These are phyloP conservation scores for Serranus cabrilla DNA, from an alignment of 2,797 vertebrate genomes.

Conservation along the genomic window DNA sequence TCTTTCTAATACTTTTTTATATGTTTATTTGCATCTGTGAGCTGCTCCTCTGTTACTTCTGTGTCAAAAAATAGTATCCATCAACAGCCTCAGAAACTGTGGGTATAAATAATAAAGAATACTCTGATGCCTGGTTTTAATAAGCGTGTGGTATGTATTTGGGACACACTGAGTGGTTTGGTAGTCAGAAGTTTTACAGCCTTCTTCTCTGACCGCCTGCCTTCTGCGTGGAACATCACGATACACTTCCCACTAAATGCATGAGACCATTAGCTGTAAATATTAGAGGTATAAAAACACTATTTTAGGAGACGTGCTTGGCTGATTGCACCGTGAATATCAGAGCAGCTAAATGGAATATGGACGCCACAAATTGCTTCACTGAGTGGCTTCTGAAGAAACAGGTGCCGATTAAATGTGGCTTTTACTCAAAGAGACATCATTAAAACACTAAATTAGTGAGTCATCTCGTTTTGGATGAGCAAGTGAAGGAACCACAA, in stretches of 20 bases:
- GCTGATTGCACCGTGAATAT: background rate
- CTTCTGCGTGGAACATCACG: background rate
- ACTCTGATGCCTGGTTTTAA: background rate
- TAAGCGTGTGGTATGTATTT: background rate
- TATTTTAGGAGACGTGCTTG: background rate
- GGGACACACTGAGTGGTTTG: background rate
- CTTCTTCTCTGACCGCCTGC: background rate
- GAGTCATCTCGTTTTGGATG: background rate
- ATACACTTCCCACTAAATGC: background rate
- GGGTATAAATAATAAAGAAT: too few species aligned
- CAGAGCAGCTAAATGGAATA: constrained; percentile 14
- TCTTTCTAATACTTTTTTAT: too few species aligned
- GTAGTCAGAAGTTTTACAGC: background rate
- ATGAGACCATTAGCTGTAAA: background rate
- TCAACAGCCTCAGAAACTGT: background rate
- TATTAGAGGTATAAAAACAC: background rate
- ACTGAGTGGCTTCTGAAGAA: constrained; percentile 1
- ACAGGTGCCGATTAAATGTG: constrained; percentile 4
- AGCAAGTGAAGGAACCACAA: background rate
- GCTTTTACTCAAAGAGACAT: constrained; percentile 12
- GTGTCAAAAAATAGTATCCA: background rate
- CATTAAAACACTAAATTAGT: background rate
- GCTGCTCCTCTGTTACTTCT: background rate
- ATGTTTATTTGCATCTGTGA: background rate
- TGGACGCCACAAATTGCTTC: constrained; percentile 17